Evolutionary conservation across 2,113 vertebrate genomes (phyloP), one percentile per base, ranked within the genome.

Genomic region (Thryonomys swinderianus): DNA sequence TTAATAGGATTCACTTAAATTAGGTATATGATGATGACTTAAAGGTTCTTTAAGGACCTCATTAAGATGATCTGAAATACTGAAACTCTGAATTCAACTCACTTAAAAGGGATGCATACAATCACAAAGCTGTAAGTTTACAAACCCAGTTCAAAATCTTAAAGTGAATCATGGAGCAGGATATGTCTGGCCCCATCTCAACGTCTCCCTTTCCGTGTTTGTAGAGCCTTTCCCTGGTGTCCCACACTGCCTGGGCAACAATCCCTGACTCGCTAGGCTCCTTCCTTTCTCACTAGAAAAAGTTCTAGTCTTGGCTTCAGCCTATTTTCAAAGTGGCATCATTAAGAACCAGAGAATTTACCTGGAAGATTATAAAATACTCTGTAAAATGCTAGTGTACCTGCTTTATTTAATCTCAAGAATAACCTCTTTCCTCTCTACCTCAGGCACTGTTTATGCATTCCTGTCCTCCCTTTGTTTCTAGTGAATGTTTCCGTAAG

Each of bases 341-440:
- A 91, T 80, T 93, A 96, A 94, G 64, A 91, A 93, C 45, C 11
- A 89, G 40, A 3, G 88, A 85, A 83, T 74, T 89, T 96, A 81
- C 92, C 51, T 83, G 18, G 55, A 96, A 87, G 67, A 89, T 57
- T 84, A 84, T 7, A 53, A 91, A 96, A 91, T 51, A 2, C 62
- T 62, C 37, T 95, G 3, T 74, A 87, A 91, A 91, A 92, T 86
- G 3, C 30, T 71, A 23, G 51, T 10, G 40, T 78, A 13, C 59
- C 20, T 32, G 1, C 55, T 95, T 37, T 55, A 64, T 42, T 84
- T 91, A 93, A 92, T 85, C 53, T 81, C 57, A 62, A 57, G 40
- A 62, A 90, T 73, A 34, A 1, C 32, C 32, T 69, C 74, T 67
- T 51, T 78, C 83, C 23, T 88, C 37, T 87, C 57, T 76, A 48